A percentile compares a stretch with the other conserved stretches of the same genome.
phyloP scores from a whole-genome alignment of 2,888 invertebrate species.

The Chorisops tibialis region DNA sequence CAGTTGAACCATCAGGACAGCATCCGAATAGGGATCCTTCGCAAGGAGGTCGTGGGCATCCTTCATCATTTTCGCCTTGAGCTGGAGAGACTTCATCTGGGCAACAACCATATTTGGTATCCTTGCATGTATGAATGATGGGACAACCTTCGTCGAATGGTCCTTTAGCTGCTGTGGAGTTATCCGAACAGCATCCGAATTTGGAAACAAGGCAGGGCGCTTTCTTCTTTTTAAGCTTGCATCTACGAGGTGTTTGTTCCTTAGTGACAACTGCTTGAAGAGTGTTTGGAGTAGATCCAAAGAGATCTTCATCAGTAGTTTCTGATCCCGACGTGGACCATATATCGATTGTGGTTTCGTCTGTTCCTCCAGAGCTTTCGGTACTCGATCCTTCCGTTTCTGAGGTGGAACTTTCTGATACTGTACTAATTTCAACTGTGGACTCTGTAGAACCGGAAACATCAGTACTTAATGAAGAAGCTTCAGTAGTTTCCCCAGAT shows the following conservation, averaged over 20 bases:
- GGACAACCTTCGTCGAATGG: conserved; percentile 79
- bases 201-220: conserved; percentile 59
- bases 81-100: conserved; percentile 78
- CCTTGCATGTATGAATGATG: conserved; percentile 69
- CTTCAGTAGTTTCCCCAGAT: background rate
- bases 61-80: conserved; percentile 64
- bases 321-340: conserved; percentile 44
- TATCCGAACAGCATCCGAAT: conserved; percentile 85
- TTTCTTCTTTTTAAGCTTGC: conserved; percentile 55
- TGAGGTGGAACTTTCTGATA: background rate
- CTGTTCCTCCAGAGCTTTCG: conserved; percentile 34
- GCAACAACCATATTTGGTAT: conserved; percentile 77
- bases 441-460: conserved; percentile 28
- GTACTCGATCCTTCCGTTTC: conserved; percentile 25
- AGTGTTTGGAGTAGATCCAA: conserved; percentile 57
- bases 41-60: conserved; percentile 74
- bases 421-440: background rate
- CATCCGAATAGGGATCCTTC: conserved; percentile 81
- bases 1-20: conserved; percentile 73
- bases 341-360: conserved; percentile 44
- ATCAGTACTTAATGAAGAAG: conserved; percentile 12
- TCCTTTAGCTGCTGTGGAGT: conserved; percentile 70
- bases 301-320: conserved; percentile 47
- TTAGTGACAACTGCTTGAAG: conserved; percentile 55
- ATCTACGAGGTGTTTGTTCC: conserved; percentile 54